Percentiles rank a stretch among this genome's conserved stretches.
Conservation (phyloP, 2,113 vertebrate species). For the Paradisaea rubra region DNA sequence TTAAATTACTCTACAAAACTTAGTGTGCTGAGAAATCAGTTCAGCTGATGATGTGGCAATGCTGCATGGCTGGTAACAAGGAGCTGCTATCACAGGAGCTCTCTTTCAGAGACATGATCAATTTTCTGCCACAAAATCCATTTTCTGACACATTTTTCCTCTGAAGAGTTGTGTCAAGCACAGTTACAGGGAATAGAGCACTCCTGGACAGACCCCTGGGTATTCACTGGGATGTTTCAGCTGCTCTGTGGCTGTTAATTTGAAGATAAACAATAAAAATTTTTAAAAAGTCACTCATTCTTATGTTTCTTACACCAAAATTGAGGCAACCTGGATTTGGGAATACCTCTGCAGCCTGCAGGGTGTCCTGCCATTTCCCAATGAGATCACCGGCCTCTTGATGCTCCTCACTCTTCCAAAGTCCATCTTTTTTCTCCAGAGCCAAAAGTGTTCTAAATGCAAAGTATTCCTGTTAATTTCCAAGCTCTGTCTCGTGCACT, state of each 20-base stretch:
- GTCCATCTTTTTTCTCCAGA: not conserved
- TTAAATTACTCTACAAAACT: not conserved
- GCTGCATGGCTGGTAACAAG: not conserved
- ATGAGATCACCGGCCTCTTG: not conserved
- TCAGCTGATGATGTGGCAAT: not conserved
- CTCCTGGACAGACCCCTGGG: not conserved
- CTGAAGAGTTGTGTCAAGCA: not conserved
- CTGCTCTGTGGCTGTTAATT: not conserved
- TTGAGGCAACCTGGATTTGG: not conserved
- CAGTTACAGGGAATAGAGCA: accelerated
- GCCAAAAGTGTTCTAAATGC: not conserved
- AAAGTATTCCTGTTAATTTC: not conserved
- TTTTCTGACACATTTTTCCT: not conserved
- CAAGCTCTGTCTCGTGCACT: not conserved
- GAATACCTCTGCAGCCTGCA: not conserved
- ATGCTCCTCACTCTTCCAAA: not conserved
- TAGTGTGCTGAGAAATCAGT: not conserved
- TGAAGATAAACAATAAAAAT: not conserved
- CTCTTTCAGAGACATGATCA: not conserved
- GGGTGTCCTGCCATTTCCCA: not conserved
- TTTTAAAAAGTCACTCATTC: accelerated
- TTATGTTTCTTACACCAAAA: not conserved
- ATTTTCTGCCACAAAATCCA: not conserved
- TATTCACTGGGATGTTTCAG: not conserved
- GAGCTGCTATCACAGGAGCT: not conserved